phyloP scores from a whole-genome alignment of 2,888 invertebrate genomes.

The Thyatira batis region DNA sequence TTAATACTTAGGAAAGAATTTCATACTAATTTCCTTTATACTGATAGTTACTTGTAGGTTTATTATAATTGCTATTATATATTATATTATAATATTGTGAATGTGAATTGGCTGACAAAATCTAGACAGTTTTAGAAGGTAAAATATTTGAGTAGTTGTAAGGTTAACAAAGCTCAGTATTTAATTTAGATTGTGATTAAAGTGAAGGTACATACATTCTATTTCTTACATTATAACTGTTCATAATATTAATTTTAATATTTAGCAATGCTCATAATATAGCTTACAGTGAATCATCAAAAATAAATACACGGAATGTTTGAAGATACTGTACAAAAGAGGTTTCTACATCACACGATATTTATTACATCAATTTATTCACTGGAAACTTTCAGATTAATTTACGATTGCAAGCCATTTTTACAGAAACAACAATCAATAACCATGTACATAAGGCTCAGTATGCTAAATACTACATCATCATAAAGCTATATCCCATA shows the following conservation, averaged over 20 bases:
- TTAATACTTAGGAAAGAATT: constrained; percentile 1
- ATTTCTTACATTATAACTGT: constrained; percentile 13
- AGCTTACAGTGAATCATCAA: not conserved
- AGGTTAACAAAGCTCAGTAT: constrained; percentile 31
- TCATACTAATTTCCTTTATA: not conserved
- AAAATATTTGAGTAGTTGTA: constrained; percentile 15
- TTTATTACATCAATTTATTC: not conserved
- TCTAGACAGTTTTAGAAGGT: not conserved
- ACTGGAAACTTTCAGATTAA: constrained; percentile 12
- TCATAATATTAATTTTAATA: constrained; percentile 17
- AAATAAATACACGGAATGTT: constrained; percentile 2
- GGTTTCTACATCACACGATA: constrained; percentile 1
- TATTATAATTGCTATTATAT: not conserved
- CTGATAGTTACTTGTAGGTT: not conserved
- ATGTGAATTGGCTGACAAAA: not conserved
- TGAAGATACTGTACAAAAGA: not conserved
- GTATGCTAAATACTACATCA: constrained; percentile 68
- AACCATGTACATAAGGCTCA: constrained; percentile 62
- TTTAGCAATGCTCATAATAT: constrained; percentile 17
- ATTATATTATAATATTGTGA: not conserved
- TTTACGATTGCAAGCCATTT: constrained; percentile 48
- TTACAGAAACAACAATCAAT: constrained; percentile 47
- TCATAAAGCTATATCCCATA: constrained; percentile 87
- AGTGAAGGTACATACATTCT: not conserved
- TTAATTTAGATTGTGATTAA: constrained; percentile 25